Evolutionary conservation across 1,140 invertebrate species (phyloP).

Genomic region (Augochlora pura): DNA sequence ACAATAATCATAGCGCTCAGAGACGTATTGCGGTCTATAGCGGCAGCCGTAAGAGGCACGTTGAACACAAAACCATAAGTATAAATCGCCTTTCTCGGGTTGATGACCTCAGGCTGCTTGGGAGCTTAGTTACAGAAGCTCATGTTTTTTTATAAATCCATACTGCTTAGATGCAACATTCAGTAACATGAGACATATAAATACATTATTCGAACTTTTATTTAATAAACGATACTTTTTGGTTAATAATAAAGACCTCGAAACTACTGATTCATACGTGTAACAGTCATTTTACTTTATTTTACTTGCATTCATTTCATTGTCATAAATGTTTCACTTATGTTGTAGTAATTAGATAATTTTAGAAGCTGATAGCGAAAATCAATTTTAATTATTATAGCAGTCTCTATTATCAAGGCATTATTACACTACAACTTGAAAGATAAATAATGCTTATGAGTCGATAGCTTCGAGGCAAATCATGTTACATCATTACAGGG

Average conservation of each 20-base stretch:
- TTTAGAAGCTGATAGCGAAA: conserved; percentile 1
- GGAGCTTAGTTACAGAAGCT: conserved; percentile 43
- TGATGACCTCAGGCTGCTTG: neutral
- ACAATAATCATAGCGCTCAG: too few species aligned
- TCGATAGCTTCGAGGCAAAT: conserved; percentile 39
- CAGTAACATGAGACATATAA: conserved; percentile 9
- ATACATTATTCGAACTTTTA: conserved; percentile 23
- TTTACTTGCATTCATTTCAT: neutral
- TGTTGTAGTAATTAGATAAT: neutral
- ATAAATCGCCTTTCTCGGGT: too few species aligned
- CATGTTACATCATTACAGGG: conserved; percentile 18
- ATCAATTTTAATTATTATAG: conserved; percentile 2
- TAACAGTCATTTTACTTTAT: neutral
- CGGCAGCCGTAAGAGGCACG: too few species aligned
- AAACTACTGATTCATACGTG: conserved; percentile 37
- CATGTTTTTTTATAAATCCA: conserved; percentile 59
- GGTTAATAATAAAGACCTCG: conserved; percentile 16
- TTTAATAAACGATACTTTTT: neutral
- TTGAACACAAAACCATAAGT: too few species aligned
- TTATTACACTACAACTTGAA: conserved; percentile 2
- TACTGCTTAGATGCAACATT: conserved; percentile 47
- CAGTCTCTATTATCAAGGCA: conserved; percentile 20
- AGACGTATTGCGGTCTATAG: too few species aligned
- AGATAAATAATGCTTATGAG: conserved; percentile 22
- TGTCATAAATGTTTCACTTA: neutral